Evolutionary conservation across 2,888 invertebrate genomes (phyloP).

Genomic region (Hoplodrina ambigua): DNA sequence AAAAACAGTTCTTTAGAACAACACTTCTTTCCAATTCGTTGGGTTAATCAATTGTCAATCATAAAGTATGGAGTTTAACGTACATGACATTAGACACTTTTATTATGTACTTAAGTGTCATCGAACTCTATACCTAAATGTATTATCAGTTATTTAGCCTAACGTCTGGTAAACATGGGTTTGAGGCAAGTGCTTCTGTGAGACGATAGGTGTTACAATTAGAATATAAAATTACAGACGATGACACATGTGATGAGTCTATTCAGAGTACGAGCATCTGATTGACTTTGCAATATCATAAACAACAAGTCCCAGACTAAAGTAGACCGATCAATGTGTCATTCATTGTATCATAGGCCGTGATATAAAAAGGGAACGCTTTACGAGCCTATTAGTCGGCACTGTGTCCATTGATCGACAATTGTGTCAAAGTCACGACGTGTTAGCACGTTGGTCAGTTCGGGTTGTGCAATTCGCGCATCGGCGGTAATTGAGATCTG

Average conservation of each 20-base stretch:
- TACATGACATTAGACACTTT: neutral
- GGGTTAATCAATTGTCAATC: neutral
- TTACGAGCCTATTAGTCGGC: slow-evolving; percentile 66
- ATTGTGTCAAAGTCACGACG: slow-evolving; percentile 89
- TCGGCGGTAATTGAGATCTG: slow-evolving; percentile 73
- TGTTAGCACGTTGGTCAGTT: slow-evolving; percentile 81
- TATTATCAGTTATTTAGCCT: no score
- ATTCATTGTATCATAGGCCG: slow-evolving; percentile 58
- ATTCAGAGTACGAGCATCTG: slow-evolving; percentile 28
- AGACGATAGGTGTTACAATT: slow-evolving; percentile 12
- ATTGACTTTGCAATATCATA: slow-evolving; percentile 49
- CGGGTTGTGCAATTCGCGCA: slow-evolving; percentile 80
- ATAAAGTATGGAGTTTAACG: neutral
- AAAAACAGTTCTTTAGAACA: neutral
- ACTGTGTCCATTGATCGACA: slow-evolving; percentile 80
- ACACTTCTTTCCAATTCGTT: no score
- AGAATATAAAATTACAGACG: slow-evolving; percentile 14
- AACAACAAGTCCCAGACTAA: slow-evolving; percentile 39
- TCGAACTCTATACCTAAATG: neutral
- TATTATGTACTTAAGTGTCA: neutral
- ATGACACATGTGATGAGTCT: slow-evolving; percentile 51
- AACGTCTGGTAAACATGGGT: neutral
- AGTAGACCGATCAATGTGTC: slow-evolving; percentile 54
- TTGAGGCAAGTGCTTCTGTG: neutral
- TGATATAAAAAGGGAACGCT: slow-evolving; percentile 63